phyloP scores from a whole-genome alignment of 2,888 invertebrate genomes.

The Pammene aurita region DNA sequence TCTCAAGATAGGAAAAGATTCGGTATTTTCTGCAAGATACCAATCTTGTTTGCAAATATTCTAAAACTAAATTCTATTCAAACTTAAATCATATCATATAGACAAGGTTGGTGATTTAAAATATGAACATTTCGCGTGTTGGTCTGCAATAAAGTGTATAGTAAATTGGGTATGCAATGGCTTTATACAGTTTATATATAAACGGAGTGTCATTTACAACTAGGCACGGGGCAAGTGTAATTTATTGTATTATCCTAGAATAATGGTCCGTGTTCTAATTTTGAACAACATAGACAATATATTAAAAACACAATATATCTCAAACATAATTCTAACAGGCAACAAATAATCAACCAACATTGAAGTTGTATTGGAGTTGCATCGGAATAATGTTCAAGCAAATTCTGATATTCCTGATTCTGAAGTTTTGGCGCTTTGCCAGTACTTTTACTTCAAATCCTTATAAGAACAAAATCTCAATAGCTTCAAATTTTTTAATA shows the following conservation, averaged over 20 bases:
- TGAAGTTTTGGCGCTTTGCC: too few relatives aligned
- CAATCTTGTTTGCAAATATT: neutral
- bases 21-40: neutral
- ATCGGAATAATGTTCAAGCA: too few relatives aligned
- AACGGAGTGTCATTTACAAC: slow-evolving; percentile 9
- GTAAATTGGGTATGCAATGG: slow-evolving; percentile 12
- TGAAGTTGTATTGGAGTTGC: too few relatives aligned
- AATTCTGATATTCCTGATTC: too few relatives aligned
- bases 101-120: slow-evolving; percentile 25
- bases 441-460: too few relatives aligned
- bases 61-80: slow-evolving; percentile 22
- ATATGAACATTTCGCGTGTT: slow-evolving; percentile 37
- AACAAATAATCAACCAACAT: too few relatives aligned
- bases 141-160: slow-evolving; percentile 12
- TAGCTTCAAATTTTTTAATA: too few relatives aligned
- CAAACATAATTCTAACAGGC: too few relatives aligned
- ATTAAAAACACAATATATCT: too few relatives aligned
- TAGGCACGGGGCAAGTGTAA: neutral
- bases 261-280: too few relatives aligned
- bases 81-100: slow-evolving; percentile 25
- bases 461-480: too few relatives aligned
- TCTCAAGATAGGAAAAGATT: neutral
- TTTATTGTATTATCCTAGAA: slow-evolving; percentile 1
- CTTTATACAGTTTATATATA: slow-evolving; percentile 8
- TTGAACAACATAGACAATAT: too few relatives aligned